Percentiles rank a stretch among this genome's conserved stretches.
phyloP scores from a whole-genome alignment of 2,113 vertebrate genomes.

The Mus musculus region GRCm39 chr10:25043501-25044000 shows the following conservation, averaged over 20 bases:
- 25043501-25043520: background rate
- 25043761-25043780: no score
- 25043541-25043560: background rate
- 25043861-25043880: background rate
- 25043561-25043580: slow-evolving; percentile 3
- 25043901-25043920: background rate
- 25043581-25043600: background rate
- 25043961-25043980: background rate
- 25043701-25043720: background rate
- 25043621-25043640: background rate
- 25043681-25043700: background rate
- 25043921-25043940: background rate
- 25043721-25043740: background rate
- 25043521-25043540: background rate
- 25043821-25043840: background rate
- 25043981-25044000: slow-evolving; percentile 4
- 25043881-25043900: background rate
- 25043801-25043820: background rate
- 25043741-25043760: background rate
- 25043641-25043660: background rate
- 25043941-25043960: background rate
- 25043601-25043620: background rate
- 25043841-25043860: background rate
- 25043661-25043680: background rate
- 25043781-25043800: background rate